A percentile compares a stretch with the other conserved stretches of the same genome.
These are phyloP conservation scores for Smithornis capensis DNA, from an alignment of 2,113 vertebrate species.

Conservation along the genomic window DNA sequence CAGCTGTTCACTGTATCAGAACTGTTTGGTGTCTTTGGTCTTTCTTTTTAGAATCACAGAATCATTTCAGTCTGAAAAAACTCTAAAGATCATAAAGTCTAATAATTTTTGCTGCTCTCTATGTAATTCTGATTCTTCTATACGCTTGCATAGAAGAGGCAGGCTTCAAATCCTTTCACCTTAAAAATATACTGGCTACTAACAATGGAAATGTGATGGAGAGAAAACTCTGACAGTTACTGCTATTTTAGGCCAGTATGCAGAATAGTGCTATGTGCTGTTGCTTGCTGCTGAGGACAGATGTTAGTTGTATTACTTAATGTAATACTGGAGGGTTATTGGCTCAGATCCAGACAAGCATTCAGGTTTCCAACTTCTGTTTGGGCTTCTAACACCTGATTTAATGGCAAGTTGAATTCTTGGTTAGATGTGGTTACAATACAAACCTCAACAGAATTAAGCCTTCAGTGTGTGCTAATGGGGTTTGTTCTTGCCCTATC, in stretches of 20 bases:
- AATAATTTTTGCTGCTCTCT: background rate
- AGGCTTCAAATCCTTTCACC: background rate
- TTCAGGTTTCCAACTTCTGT: background rate
- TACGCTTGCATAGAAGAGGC: background rate
- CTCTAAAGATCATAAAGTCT: background rate
- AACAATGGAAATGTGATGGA: background rate
- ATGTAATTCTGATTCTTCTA: background rate
- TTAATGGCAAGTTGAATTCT: background rate
- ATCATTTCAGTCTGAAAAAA: background rate
- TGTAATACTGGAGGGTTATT: background rate
- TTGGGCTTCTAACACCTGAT: background rate
- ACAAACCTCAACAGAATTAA: background rate
- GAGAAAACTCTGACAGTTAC: background rate
- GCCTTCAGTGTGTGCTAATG: accelerated
- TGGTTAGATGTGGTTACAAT: background rate
- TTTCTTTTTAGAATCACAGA: background rate
- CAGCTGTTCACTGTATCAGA: background rate
- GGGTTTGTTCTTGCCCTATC: background rate
- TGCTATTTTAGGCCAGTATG: background rate
- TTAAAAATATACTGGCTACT: background rate
- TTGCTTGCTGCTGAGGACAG: background rate
- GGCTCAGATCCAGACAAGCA: background rate
- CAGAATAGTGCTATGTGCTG: background rate
- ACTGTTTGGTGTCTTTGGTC: background rate
- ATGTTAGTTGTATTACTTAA: background rate